Base-by-base conservation (phyloP, 2,797 vertebrate species). In the Cheirogaleus major region DNA sequence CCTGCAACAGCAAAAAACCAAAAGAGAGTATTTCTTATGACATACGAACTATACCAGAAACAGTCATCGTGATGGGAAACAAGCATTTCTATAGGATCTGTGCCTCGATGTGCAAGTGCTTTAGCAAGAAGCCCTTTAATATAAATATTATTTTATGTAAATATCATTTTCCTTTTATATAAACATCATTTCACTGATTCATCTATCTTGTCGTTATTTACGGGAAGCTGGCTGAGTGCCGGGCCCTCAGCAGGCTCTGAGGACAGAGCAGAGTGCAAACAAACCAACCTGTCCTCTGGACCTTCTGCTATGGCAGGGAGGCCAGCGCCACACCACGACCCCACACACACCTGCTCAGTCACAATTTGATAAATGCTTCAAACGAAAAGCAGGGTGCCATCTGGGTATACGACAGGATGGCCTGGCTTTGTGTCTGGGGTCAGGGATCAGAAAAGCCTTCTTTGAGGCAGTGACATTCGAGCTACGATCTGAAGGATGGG, bases 1-100 rank as follows among this genome's bases (percentile, higher is more conserved):
- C 99, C 99, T 99, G 98, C 97, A 98, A 98, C 0, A 78, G 91
- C 80, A 98, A 97, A 97, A 43, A 82, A 70, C 15, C 63, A 65
- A 38, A 50, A 45, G 50, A 57, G 15, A 9, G 45, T 61, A 30
- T 76, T 75, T 80, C 41, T 76, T 17, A 41, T 67, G 79, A 63
- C 1, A 15, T 1, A 13, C 7, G 6, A 41, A 22, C 43, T 32
- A 41, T 14, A 4, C 12, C 1, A 11, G 32, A 69, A 38, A 63
- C 20, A 18, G 18, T 82, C n/a, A 1, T 2, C 23, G 25, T 5
- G 38, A 65, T 4, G 25, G 43, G 41, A 2, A 5, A 7, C 3
- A 3, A 38, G 52, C 25, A 2, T 20, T 67, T 93, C 35, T 67
- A n/a, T 1, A 57, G 52, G 32, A 38, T 3, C 1, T 20, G 48